Percentiles rank a stretch among this genome's conserved stretches.
Evolutionary conservation across 2,113 vertebrate genomes (phyloP).

Genomic region (Mionectes macconnelli): DNA sequence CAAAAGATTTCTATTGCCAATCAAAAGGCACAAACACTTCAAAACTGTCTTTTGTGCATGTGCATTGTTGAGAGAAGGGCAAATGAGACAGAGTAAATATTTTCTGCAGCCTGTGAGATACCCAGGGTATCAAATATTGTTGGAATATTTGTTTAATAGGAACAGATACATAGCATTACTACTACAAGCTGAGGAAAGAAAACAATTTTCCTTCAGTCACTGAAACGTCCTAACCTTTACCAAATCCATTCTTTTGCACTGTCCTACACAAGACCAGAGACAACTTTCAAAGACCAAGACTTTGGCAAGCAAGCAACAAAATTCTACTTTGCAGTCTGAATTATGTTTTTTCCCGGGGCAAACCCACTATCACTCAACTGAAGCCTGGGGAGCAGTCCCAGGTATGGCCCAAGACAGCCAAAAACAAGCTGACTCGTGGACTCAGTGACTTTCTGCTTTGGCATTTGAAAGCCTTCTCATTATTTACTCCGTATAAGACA

Average conservation of each 20-base stretch:
- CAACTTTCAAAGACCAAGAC: background rate
- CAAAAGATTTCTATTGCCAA: slow-evolving; percentile 9
- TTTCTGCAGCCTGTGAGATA: background rate
- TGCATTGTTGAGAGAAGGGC: background rate
- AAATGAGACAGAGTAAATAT: background rate
- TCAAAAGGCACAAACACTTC: background rate
- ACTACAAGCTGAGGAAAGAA: background rate
- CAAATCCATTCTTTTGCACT: background rate
- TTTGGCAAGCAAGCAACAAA: background rate
- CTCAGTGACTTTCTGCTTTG: background rate
- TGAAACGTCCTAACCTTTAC: background rate
- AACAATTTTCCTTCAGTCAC: background rate
- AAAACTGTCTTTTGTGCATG: background rate
- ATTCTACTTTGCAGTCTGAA: background rate
- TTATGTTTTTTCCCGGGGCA: background rate
- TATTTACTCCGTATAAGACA: background rate
- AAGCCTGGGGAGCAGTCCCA: background rate
- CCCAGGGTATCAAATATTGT: background rate
- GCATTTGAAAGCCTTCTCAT: background rate
- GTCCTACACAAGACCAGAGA: accelerated
- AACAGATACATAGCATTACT: background rate
- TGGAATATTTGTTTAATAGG: too few species aligned
- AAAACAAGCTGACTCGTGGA: background rate
- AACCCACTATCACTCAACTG: background rate
- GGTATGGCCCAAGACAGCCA: background rate